These are phyloP conservation scores for Oxyura jamaicensis DNA, from an alignment of 2,113 vertebrate genomes.

Conservation along the genomic window DNA sequence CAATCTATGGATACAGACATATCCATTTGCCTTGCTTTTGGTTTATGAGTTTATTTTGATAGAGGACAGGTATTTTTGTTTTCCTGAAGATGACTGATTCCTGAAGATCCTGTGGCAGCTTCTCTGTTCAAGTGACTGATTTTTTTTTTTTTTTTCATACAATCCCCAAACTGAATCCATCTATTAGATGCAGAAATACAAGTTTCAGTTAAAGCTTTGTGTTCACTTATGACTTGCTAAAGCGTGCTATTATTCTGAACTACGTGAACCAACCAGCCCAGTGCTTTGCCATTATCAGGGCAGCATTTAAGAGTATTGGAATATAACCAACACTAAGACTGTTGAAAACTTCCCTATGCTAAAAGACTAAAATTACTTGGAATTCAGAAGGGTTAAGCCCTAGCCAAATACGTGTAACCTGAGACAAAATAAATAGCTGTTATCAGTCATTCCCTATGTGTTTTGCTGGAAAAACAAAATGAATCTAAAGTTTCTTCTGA, in stretches of 20 bases:
- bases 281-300: background rate
- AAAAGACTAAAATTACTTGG: slow-evolving; percentile 6
- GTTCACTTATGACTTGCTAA: background rate
- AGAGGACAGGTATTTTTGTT: background rate
- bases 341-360: background rate
- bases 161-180: background rate
- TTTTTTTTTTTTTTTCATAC: background rate
- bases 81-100: background rate
- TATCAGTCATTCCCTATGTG: slow-evolving; percentile 8
- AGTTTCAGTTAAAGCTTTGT: background rate
- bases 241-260: background rate
- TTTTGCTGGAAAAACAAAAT: slow-evolving; percentile 31
- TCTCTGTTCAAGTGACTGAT: background rate
- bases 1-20: background rate
- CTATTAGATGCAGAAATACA: background rate
- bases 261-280: background rate
- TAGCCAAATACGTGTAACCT: slow-evolving; percentile 33
- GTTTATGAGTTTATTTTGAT: background rate
- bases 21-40: background rate
- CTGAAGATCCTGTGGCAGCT: background rate
- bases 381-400: slow-evolving; percentile 13
- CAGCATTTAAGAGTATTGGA: background rate
- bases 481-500: background rate
- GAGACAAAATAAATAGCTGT: background rate
- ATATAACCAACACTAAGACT: background rate